Conservation (phyloP, 1,140 invertebrate genomes). For the Anadara kagoshimensis region DNA sequence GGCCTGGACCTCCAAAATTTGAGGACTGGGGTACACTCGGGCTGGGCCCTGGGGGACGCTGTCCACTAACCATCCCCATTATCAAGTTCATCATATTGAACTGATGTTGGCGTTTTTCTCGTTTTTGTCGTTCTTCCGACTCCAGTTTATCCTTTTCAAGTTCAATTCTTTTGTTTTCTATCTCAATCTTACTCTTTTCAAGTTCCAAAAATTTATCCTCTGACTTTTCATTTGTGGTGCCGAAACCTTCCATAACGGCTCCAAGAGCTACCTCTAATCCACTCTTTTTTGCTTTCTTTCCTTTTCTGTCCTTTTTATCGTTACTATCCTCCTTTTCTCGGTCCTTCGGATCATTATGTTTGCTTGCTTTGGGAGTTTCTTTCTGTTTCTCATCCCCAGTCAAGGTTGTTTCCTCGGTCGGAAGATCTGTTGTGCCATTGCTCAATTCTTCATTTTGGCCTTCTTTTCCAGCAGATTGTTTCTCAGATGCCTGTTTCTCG, state of each 20-base stretch:
- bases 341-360: background rate
- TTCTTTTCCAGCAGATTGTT: constrained; percentile 6
- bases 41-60: background rate
- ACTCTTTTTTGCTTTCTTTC: constrained; percentile 7
- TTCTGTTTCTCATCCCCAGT: constrained; percentile 3
- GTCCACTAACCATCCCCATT: background rate
- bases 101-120: constrained; percentile 1
- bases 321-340: background rate
- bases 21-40: background rate
- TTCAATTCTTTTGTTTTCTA: background rate
- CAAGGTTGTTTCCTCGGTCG: background rate
- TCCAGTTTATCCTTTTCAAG: background rate
- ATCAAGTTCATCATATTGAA: constrained; percentile 7
- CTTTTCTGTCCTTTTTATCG: constrained; percentile 1
- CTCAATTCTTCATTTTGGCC: background rate
- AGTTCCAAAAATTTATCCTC: background rate
- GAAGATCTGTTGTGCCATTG: background rate
- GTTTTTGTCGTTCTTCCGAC: constrained; percentile 1
- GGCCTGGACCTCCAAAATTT: background rate
- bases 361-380: background rate
- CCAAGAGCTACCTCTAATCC: constrained; percentile 8
- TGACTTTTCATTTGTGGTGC: background rate
- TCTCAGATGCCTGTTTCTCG: constrained; percentile 6
- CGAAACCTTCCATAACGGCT: constrained; percentile 6
- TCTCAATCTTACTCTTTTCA: constrained; percentile 4